A percentile compares a stretch with the other conserved stretches of the same genome.
These are phyloP conservation scores for Watsonalla binaria DNA, from an alignment of 2,888 invertebrate genomes.

Conservation along the genomic window DNA sequence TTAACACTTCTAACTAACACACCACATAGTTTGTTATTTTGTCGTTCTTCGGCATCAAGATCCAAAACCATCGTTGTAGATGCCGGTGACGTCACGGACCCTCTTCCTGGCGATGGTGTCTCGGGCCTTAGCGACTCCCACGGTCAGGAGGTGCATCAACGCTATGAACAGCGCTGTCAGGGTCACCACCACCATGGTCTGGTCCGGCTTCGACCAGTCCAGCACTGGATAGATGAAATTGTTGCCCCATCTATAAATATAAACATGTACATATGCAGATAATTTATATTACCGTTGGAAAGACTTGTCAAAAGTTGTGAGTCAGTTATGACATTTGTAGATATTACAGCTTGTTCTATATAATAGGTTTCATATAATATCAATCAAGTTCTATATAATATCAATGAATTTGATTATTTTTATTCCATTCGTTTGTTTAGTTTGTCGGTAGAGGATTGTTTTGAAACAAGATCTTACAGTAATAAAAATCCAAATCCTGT, in stretches of 20 bases:
- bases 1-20: background rate
- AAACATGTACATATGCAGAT: background rate
- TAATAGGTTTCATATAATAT: too few species aligned
- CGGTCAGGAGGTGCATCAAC: conserved; percentile 81
- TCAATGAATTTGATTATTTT: too few species aligned
- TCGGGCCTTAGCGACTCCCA: conserved; percentile 76
- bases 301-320: background rate
- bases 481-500: too few species aligned
- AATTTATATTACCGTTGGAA: background rate
- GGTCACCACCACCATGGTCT: conserved; percentile 81
- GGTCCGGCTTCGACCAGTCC: conserved; percentile 86
- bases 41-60: conserved; percentile 27
- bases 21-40: conserved; percentile 2
- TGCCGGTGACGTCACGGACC: conserved; percentile 35
- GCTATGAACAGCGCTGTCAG: conserved; percentile 83
- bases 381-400: too few species aligned
- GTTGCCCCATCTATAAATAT: conserved; percentile 79
- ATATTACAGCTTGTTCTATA: too few species aligned
- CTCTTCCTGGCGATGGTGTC: conserved; percentile 49
- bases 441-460: too few species aligned
- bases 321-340: too few species aligned
- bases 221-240: conserved; percentile 87
- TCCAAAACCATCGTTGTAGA: conserved; percentile 61
- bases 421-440: too few species aligned
- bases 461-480: too few species aligned